Evolutionary conservation across 2,888 invertebrate genomes (phyloP).

Genomic region (Ochropleura leucogaster): DNA sequence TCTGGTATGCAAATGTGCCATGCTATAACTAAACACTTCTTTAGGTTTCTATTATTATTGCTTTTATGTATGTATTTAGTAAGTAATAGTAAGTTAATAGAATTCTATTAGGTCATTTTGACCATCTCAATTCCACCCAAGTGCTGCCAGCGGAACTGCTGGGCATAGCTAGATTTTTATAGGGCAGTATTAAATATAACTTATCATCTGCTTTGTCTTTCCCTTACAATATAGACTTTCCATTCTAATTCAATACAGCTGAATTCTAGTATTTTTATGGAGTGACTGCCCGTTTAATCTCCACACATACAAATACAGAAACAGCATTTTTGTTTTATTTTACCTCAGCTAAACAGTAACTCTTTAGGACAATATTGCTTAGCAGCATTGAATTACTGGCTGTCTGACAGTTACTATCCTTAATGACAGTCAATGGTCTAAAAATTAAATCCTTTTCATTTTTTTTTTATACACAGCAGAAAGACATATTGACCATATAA

Average conservation of each 20-base stretch:
- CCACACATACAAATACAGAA: background rate
- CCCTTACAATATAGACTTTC: background rate
- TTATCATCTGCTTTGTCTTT: background rate
- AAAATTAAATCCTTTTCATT: background rate
- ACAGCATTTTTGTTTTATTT: background rate
- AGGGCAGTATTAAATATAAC: background rate
- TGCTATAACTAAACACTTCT: background rate
- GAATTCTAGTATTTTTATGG: background rate
- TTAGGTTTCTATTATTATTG: too few relatives aligned
- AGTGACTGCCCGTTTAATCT: background rate
- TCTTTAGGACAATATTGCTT: background rate
- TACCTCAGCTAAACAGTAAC: background rate
- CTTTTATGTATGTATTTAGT: too few relatives aligned
- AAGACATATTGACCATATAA: too few relatives aligned
- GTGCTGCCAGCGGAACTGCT: too few relatives aligned
- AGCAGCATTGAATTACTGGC: too few relatives aligned
- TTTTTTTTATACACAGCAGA: too few relatives aligned
- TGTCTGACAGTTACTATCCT: rapidly evolving
- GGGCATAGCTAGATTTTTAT: background rate
- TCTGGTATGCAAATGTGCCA: too few relatives aligned
- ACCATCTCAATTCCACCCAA: too few relatives aligned
- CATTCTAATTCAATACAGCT: background rate
- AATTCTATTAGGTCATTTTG: too few relatives aligned
- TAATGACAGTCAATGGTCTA: too few relatives aligned
- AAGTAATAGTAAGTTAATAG: too few relatives aligned